These are phyloP conservation scores for Parasteatoda lunata DNA, from an alignment of 2,888 invertebrate genomes.

Conservation along the genomic window DNA sequence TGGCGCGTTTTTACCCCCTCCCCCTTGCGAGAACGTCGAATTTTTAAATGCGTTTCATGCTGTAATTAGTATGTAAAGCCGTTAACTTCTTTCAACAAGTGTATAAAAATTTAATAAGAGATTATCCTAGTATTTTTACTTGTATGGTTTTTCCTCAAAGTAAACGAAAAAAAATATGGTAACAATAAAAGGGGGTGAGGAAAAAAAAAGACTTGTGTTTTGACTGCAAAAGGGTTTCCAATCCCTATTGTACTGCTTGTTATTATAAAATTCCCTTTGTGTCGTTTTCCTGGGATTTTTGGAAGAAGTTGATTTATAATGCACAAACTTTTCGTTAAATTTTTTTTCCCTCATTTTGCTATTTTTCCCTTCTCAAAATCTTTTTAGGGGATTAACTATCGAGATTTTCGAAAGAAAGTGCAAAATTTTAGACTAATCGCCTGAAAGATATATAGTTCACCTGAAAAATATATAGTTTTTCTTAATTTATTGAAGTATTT, in stretches of 20 bases:
- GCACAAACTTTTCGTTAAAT: conserved; percentile 46
- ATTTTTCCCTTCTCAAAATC: neutral
- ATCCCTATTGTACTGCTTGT: neutral
- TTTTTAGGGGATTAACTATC: conserved; percentile 58
- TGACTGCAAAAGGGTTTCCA: conserved; percentile 6
- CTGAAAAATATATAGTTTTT: no score
- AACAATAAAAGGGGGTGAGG: neutral
- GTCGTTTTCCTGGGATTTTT: conserved; percentile 18
- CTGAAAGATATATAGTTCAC: neutral
- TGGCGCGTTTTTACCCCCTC: conserved; percentile 7
- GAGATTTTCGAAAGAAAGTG: conserved; percentile 51
- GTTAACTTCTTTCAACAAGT: conserved; percentile 66
- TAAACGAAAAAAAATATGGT: neutral
- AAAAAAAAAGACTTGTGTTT: conserved; percentile 15
- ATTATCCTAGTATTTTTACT: conserved; percentile 60
- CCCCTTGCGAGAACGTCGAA: conserved; percentile 1
- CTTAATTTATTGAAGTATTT: no score
- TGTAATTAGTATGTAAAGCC: conserved; percentile 68
- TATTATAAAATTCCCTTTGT: neutral
- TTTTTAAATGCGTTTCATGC: conserved; percentile 62
- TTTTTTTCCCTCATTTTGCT: conserved; percentile 29
- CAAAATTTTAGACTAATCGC: conserved; percentile 40
- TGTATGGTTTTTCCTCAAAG: conserved; percentile 45
- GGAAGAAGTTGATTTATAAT: conserved; percentile 49
- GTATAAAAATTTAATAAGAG: conserved; percentile 69